Percentiles rank a stretch among this genome's conserved stretches.
Conservation (phyloP, 2,113 vertebrate genomes). For the Hiodon alosoides region DNA sequence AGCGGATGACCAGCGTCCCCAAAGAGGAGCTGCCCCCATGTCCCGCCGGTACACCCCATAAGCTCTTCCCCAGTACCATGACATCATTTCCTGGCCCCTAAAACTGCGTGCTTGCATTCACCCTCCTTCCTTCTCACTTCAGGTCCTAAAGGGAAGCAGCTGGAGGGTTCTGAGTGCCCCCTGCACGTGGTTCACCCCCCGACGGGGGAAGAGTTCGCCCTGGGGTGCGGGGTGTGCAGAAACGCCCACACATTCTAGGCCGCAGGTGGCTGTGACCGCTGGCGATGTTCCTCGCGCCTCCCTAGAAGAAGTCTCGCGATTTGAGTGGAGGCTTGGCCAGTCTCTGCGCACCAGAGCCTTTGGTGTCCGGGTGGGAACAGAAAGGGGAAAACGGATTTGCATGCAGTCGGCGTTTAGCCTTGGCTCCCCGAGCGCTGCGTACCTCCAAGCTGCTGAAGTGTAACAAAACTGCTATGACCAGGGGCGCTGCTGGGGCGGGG, state of each 20-base stretch:
- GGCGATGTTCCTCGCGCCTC: too few species aligned
- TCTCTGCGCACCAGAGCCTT: too few species aligned
- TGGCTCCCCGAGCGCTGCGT: constrained; percentile 81
- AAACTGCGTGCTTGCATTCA: not conserved
- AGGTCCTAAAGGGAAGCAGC: constrained; percentile 98
- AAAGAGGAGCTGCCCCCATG: constrained; percentile 97
- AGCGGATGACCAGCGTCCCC: constrained; percentile 97
- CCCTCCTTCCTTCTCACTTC: constrained; percentile 16
- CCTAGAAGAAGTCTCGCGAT: too few species aligned
- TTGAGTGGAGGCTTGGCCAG: too few species aligned
- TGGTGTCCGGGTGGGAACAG: too few species aligned
- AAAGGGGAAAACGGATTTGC: constrained; percentile 70
- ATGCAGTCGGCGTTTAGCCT: constrained; percentile 76
- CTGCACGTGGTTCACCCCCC: constrained; percentile 95
- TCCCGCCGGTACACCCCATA: constrained; percentile 79
- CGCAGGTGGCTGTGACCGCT: not conserved
- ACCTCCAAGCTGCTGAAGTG: constrained; percentile 74
- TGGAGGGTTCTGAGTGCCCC: constrained; percentile 95
- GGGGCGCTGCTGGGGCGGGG: constrained; percentile 1
- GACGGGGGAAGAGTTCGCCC: constrained; percentile 95
- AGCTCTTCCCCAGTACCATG: not conserved
- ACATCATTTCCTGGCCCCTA: too few species aligned
- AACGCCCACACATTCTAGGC: constrained; percentile 97
- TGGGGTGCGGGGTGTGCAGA: constrained; percentile 97
- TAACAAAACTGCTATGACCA: constrained; percentile 45